A percentile compares a stretch with the other conserved stretches of the same genome.
phyloP scores from a whole-genome alignment of 2,113 vertebrate species.

The Chiloscyllium plagiosum region DNA sequence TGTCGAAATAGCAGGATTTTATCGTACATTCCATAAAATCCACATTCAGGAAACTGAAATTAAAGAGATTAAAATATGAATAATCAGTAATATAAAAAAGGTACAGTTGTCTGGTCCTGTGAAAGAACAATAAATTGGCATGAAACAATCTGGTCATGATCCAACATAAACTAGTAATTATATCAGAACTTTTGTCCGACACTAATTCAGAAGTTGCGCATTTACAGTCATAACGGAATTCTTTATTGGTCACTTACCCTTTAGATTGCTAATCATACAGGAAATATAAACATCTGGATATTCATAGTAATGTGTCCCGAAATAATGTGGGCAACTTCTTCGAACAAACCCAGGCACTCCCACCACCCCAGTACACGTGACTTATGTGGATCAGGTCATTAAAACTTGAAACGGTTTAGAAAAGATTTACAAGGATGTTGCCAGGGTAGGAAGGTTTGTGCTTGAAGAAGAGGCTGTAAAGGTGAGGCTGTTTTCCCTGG shows the following conservation, averaged over 20 bases:
- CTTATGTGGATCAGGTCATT: background rate
- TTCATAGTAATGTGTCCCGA: background rate
- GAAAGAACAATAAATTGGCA: background rate
- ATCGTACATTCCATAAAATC: conserved; percentile 83
- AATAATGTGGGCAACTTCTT: background rate
- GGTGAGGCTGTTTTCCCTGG: too few species aligned
- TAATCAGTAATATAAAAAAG: background rate
- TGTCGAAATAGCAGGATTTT: conserved; percentile 88
- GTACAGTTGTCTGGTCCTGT: too few species aligned
- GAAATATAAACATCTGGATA: background rate
- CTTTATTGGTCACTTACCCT: background rate
- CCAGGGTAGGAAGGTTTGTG: too few species aligned
- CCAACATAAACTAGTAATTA: background rate
- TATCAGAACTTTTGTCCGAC: background rate
- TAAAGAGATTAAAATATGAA: background rate
- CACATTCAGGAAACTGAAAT: conserved; percentile 79
- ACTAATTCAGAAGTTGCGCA: background rate
- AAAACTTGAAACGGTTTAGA: too few species aligned
- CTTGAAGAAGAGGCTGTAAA: too few species aligned
- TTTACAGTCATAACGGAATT: background rate
- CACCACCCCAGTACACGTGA: background rate
- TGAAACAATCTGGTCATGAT: background rate
- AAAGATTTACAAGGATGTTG: too few species aligned
- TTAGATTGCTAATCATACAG: background rate
- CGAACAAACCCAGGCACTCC: background rate